These are phyloP conservation scores for Alcis repandata DNA, from an alignment of 2,888 invertebrate genomes.

Conservation along the genomic window DNA sequence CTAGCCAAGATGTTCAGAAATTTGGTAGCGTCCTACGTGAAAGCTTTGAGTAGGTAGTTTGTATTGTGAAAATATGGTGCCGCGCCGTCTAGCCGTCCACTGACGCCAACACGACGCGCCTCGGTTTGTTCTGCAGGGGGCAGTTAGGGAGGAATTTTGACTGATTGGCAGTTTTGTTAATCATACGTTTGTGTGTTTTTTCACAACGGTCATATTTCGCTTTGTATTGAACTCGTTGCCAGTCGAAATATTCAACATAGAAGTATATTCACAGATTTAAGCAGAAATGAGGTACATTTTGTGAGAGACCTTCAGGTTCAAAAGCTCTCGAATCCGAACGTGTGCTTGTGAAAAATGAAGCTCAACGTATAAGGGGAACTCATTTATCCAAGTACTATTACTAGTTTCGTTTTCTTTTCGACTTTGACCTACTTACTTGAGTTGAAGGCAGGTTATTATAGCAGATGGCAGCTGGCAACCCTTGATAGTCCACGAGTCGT, in stretches of 20 bases:
- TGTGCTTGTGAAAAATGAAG: not conserved
- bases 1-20: not conserved
- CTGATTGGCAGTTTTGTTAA: constrained; percentile 15
- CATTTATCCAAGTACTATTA: not conserved
- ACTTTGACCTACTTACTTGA: constrained; percentile 12
- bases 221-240: not conserved
- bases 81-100: constrained; percentile 75
- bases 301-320: not conserved
- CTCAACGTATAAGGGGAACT: not conserved
- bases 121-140: constrained; percentile 47
- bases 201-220: not conserved
- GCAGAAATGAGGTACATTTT: too few relatives aligned
- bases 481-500: constrained; percentile 14
- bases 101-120: constrained; percentile 52
- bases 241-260: not conserved
- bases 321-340: not conserved
- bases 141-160: constrained; percentile 38
- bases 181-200: not conserved
- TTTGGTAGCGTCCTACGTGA: not conserved
- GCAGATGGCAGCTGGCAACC: constrained; percentile 35
- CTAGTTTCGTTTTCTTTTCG: not conserved
- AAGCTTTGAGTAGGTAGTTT: not conserved
- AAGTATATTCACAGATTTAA: too few relatives aligned
- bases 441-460: not conserved
- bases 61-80: constrained; percentile 65